Percentiles rank a stretch among this genome's conserved stretches.
These are phyloP conservation scores for Planiliza haematocheilus DNA, from an alignment of 2,113 vertebrate species.

Conservation along the genomic window DNA sequence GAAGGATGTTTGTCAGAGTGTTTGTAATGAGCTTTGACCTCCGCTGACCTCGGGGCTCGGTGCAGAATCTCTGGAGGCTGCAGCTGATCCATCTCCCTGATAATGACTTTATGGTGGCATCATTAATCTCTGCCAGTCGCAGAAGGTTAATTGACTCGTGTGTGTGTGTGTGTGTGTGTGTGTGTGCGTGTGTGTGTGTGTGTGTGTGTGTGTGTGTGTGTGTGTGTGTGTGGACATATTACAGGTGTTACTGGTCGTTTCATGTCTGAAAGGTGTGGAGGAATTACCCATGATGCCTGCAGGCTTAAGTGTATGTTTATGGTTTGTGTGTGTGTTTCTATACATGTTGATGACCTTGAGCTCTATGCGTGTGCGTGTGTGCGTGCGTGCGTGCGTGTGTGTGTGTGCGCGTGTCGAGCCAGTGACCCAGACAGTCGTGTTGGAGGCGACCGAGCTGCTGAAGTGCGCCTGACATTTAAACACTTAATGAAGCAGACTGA, in stretches of 20 bases:
- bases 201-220: background rate
- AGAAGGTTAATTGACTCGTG: slow-evolving; percentile 63
- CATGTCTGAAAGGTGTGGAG: slow-evolving; percentile 5
- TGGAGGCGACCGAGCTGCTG: background rate
- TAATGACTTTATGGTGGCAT: slow-evolving; percentile 54
- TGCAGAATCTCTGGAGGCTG: slow-evolving; percentile 26
- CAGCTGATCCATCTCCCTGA: slow-evolving; percentile 33
- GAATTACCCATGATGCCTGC: background rate
- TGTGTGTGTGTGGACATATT: background rate
- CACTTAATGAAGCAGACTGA: slow-evolving; percentile 52
- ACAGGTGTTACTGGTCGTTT: background rate
- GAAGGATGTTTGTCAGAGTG: background rate
- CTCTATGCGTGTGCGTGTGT: background rate
- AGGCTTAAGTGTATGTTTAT: slow-evolving; percentile 7
- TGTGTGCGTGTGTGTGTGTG: slow-evolving; percentile 8
- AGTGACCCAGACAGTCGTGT: background rate
- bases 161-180: background rate
- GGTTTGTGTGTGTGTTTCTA: background rate
- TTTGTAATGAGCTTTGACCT: slow-evolving; percentile 40
- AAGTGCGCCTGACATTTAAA: slow-evolving; percentile 60
- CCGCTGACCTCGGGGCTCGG: slow-evolving; percentile 22
- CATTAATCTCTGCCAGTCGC: slow-evolving; percentile 66
- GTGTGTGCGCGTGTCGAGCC: background rate
- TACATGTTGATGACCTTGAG: background rate
- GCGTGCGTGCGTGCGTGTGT: background rate